These are phyloP conservation scores for Alectura lathami DNA, from an alignment of 2,113 vertebrate species.

Conservation along the genomic window DNA sequence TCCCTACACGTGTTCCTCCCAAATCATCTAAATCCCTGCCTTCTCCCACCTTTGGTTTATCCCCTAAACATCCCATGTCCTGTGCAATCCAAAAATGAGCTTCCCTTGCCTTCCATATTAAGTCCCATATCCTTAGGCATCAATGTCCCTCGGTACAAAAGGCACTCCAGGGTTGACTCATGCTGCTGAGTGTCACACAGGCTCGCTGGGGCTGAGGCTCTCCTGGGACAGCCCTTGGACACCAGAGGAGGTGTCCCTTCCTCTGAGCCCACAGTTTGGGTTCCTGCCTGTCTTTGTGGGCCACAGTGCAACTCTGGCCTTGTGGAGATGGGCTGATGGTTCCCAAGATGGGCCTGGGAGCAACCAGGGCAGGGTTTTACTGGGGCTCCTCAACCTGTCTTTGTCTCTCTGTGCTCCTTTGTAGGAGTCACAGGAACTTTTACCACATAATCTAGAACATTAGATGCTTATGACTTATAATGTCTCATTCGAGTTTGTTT, in stretches of 20 bases:
- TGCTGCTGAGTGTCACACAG: neutral
- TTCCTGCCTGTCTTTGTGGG: neutral
- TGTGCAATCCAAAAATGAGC: neutral
- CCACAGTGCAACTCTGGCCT: neutral
- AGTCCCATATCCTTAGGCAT: neutral
- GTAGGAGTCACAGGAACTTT: neutral
- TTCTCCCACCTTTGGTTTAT: neutral
- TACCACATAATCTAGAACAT: neutral
- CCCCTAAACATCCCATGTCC: neutral
- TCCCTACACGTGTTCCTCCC: neutral
- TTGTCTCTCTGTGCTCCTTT: neutral
- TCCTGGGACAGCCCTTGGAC: neutral
- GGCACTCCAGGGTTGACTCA: neutral
- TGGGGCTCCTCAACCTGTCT: accelerated
- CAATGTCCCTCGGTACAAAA: neutral
- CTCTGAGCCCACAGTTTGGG: neutral
- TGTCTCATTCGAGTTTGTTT: neutral
- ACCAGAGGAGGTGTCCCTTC: neutral
- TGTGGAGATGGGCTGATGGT: neutral
- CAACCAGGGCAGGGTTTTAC: neutral
- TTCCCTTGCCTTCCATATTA: neutral
- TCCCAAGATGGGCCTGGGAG: neutral
- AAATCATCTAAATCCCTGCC: neutral
- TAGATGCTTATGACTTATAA: neutral
- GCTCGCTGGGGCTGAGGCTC: neutral